Evolutionary conservation across 1,140 invertebrate species (phyloP), one percentile per base, ranked within the genome.

Genomic region (Anagrus nilaparvatae): DNA sequence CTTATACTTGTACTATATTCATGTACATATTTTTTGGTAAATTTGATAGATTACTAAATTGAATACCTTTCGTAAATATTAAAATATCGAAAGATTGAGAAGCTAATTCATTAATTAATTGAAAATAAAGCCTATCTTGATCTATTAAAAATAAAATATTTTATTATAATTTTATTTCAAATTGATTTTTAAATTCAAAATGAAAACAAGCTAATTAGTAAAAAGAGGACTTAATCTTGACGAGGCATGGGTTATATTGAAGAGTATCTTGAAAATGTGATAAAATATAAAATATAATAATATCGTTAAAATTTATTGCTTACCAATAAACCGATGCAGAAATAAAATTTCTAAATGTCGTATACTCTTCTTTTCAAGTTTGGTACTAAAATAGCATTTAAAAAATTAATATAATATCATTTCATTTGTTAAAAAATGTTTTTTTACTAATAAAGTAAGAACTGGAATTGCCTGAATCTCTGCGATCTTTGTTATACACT

Each of bases 401-500:
- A 5, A 44, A 29, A 21, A 4, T 28, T 35, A 31, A 13, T 24
- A 27, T 10, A 21, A 13, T 43, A 41, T 40, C 8, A 20, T 41
- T 42, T 31, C 16, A 25, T 8, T 24, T 14, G 40, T 44, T 44
- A n/a, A n/a, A n/a, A n/a, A n/a, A 38, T 38, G 37, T 31, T 17
- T 32, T 62, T 72, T 68, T 66, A 81, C 79, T 59, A 84, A 66
- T 58, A 81, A 55, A 48, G 72, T 70, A 56, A 89, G 87, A 19
- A 85, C 79, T 50, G 85, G 79, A 42, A 80, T 63, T 8, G 87
- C 84, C 8, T 79, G 72, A 32, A 87, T 72, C 45, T 89, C 84
- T 3, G 84, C 83, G 21, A 91, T 74, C 60, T 84, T 79, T 8
- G 86, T 84, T 28, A 92, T 73, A 40, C 84, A 78, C 64, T 94